Evolutionary conservation across 64 coral and sea anemone species (phyloP).

Genomic region (Stichodactyla mertensii): DNA sequence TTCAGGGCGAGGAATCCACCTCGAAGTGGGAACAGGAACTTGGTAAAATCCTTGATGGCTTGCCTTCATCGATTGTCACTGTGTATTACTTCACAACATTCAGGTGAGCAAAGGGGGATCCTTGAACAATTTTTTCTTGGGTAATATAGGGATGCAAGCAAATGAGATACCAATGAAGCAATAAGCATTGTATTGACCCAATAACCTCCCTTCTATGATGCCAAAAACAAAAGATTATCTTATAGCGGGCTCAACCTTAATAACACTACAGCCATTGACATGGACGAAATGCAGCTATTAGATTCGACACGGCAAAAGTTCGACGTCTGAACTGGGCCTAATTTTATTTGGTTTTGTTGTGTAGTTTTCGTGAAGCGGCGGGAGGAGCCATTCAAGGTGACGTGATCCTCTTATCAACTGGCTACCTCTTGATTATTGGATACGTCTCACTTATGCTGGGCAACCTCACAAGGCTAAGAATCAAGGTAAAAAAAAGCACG

Average conservation of each 20-base stretch:
- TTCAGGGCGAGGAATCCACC: conserved; percentile 36
- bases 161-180: no score
- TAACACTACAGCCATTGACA: no score
- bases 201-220: no score
- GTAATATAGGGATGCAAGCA: no score
- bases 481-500: conserved; percentile 47
- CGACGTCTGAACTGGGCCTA: neutral
- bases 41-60: conserved; percentile 28
- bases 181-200: no score
- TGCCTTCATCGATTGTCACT: neutral
- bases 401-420: conserved; percentile 65
- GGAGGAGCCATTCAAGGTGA: conserved; percentile 47
- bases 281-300: no score
- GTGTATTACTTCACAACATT: conserved; percentile 14
- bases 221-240: no score
- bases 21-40: conserved; percentile 50
- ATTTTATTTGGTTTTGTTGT: neutral
- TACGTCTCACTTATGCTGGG: conserved; percentile 91
- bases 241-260: no score
- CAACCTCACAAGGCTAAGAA: conserved; percentile 73
- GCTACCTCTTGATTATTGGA: conserved; percentile 83
- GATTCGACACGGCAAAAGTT: no score
- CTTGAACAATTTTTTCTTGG: neutral
- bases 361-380: conserved; percentile 40
- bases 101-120: neutral